phyloP scores from a whole-genome alignment of 2,113 vertebrate genomes.

The Excalfactoria chinensis region DNA sequence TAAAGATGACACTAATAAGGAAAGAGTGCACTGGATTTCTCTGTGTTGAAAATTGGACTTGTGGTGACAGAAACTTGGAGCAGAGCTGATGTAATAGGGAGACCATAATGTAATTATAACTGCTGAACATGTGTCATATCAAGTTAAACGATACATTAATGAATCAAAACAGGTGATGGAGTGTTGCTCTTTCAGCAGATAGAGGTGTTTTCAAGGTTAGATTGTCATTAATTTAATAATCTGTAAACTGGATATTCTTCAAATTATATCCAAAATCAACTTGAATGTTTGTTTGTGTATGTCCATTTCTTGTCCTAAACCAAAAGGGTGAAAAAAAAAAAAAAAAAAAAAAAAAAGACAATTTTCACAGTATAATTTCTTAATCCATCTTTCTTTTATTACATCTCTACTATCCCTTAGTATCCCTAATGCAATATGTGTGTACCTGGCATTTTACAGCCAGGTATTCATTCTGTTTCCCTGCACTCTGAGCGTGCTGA shows the following conservation, averaged over 20 bases:
- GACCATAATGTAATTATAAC: conserved; percentile 85
- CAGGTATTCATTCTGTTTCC: not conserved
- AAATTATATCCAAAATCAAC: conserved; percentile 74
- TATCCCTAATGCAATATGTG: not conserved
- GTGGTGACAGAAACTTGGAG: conserved; percentile 85
- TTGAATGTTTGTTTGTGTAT: conserved; percentile 35
- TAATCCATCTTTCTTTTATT: conserved; percentile 11
- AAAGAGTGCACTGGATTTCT: conserved; percentile 84
- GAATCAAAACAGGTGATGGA: conserved; percentile 85
- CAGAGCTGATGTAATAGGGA: conserved; percentile 82
- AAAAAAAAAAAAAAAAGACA: not conserved
- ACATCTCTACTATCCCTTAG: conserved; percentile 19
- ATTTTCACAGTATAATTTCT: conserved; percentile 38
- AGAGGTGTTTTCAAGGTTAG: conserved; percentile 85
- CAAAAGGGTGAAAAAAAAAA: not conserved
- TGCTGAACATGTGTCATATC: conserved; percentile 83
- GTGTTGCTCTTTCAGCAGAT: conserved; percentile 80
- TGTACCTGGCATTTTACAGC: not conserved
- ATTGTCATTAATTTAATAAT: conserved; percentile 83
- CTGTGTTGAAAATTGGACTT: conserved; percentile 83
- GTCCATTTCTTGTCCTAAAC: conserved; percentile 19
- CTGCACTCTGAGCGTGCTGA: not conserved
- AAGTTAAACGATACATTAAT: conserved; percentile 85
- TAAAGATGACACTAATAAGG: conserved; percentile 91
- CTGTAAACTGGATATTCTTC: conserved; percentile 78